Evolutionary conservation across 2,797 vertebrate genomes (phyloP).

Genomic region (Esox masquinongy): DNA sequence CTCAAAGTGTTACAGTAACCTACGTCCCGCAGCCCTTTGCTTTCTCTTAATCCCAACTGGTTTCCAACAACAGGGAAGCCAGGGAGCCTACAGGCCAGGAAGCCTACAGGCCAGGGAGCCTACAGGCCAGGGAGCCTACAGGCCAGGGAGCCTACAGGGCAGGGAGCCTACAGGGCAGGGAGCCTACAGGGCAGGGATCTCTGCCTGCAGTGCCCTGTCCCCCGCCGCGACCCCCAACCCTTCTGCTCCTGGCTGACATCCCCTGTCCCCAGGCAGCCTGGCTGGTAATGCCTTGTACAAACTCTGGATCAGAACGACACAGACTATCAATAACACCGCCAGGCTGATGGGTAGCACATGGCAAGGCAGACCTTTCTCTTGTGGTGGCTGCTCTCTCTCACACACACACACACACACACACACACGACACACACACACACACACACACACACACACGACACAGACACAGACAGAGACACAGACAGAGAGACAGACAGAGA

Average conservation of each 20-base stretch:
- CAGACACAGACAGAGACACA: not conserved
- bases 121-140: too few species aligned
- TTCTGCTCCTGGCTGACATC: slow-evolving; percentile 33
- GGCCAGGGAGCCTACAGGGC: too few species aligned
- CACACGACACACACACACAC: slow-evolving; percentile 1
- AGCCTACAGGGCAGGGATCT: slow-evolving; percentile 11
- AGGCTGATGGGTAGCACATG: slow-evolving; percentile 69
- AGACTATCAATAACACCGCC: slow-evolving; percentile 63
- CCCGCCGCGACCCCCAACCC: too few species aligned
- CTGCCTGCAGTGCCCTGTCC: slow-evolving; percentile 39
- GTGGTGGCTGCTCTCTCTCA: slow-evolving; percentile 54
- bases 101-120: too few species aligned
- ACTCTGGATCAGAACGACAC: slow-evolving; percentile 40
- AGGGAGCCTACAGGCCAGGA: not conserved
- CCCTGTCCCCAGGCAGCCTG: slow-evolving; percentile 48
- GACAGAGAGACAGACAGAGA: slow-evolving; percentile 4
- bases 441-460: not conserved
- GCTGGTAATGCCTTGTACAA: slow-evolving; percentile 68
- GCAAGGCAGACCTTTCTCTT: slow-evolving; percentile 41
- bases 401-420: slow-evolving; percentile 7
- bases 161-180: too few species aligned
- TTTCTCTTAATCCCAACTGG: slow-evolving; percentile 47
- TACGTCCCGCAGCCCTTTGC: slow-evolving; percentile 43
- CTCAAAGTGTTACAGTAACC: slow-evolving; percentile 22
- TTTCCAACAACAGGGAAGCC: not conserved